Evolutionary conservation across 2,888 invertebrate species (phyloP), one percentile per base, ranked within the genome.

Genomic region (Rhopalosiphum nymphaeae): DNA sequence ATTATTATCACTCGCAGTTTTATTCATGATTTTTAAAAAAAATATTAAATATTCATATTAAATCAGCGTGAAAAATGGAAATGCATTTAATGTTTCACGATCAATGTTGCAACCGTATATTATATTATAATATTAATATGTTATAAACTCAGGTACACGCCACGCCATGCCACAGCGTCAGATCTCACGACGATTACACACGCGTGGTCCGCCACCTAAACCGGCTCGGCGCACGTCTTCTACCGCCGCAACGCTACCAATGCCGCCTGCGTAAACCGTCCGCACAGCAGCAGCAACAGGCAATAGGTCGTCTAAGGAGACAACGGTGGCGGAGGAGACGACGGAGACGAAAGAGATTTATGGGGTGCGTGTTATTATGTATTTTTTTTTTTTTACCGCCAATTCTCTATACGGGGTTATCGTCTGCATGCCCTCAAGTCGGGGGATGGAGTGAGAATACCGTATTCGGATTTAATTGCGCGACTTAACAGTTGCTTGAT

Each of bases 131-230:
- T 78, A 78, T 61, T 61, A 61, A 36, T 78, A 78, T 78, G 78
- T 78, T 78, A 36, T 78, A 78, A 78, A 21, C 49, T 78, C 49
- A 36, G 36, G 67, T 53, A 42, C 53, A 53, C 44, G 13, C 9
- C 44, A 29, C 61, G 44, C 36, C 29, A 36, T 36, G 78, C 78
- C n/a, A 1, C 67, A 61, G 67, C 46, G 67, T 42, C 42, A 53
- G 91, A 91, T 91, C 84, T 84, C 91, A 42, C 91, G 42, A 53
- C 44, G 91, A 91, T 91, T 91, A 78, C 29, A 26, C 26, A 53
- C 88, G 29, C 84, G 84, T 7, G 78, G 49, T 42, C 53, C 36
- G 29, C 49, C 78, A 78, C 78, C 78, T 78, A 78, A 84, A 84
- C 91, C 91, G 49, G 91, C 91, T 78, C 29, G 42, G 84, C 78